Evolutionary conservation across 1,140 invertebrate species (phyloP), one percentile per base, ranked within the genome.

Genomic region (Euschistus heros): DNA sequence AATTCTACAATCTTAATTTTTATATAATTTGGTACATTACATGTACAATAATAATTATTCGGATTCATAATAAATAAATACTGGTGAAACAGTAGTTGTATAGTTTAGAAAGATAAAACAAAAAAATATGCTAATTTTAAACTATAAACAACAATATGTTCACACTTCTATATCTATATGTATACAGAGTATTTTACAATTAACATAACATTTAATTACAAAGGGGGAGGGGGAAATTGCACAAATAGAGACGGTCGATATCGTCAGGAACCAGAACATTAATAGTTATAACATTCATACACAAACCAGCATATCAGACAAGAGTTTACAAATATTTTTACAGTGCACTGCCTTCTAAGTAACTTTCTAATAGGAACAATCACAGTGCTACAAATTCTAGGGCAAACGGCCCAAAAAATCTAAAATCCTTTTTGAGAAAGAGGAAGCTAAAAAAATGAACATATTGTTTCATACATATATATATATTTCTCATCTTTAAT

Each of bases 11-110:
- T 62, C 66, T 68, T 68, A 64, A 50, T 54, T 66, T 68, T 54
- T 54, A 67, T 67, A 68, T 64, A 63, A 66, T 68, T 69, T 66
- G 64, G 69, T 70, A 70, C 69, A 70, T 70, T 69, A 68, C 64
- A 70, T 69, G 69, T 69, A 70, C 69, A 68, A 67, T 68, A 66
- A 65, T 68, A 65, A 67, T 65, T 61, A 64, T 68, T 66, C 64
- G 37, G 61, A 67, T 47, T 67, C 30, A 42, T 67, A 61, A 69
- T 66, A 66, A 66, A 70, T 67, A 65, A 69, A 66, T 68, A 69
- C 66, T 62, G 20, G 52, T 59, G 42, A 66, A 65, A 63, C 65
- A 68, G 62, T 64, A 24, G 50, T 27, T 30, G 55, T 63, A 44
- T 62, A 55, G 60, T 30, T 65, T 57, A 18, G 52, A 65, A 70